Percentiles rank a stretch among this genome's conserved stretches.
phyloP scores from a whole-genome alignment of 2,797 vertebrate genomes.

The Chelon labrosus region DNA sequence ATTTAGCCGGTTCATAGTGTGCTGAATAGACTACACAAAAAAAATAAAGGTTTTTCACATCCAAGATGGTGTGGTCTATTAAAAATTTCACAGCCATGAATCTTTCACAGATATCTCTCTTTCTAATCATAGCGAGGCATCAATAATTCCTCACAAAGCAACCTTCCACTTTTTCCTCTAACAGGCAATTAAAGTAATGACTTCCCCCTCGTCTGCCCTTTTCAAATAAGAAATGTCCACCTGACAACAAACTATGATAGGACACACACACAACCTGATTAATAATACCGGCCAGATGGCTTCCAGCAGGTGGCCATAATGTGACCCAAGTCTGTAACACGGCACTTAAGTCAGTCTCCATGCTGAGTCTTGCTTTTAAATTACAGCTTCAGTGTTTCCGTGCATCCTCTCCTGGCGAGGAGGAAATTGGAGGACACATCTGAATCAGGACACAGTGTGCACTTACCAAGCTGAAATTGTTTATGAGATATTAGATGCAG shows the following conservation, averaged over 20 bases:
- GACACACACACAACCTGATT: constrained; percentile 57
- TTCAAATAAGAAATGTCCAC: constrained; percentile 45
- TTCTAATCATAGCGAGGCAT: constrained; percentile 66
- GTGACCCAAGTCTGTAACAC: constrained; percentile 48
- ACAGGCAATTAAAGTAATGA: constrained; percentile 66
- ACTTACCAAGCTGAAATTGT: constrained; percentile 27
- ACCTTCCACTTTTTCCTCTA: constrained; percentile 20
- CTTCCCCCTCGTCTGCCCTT: constrained; percentile 29
- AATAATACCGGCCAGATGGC: constrained; percentile 52
- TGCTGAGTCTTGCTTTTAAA: constrained; percentile 54
- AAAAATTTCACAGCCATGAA: constrained; percentile 20
- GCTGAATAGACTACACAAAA: neutral
- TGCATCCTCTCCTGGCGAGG: constrained; percentile 22
- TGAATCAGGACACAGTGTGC: constrained; percentile 4
- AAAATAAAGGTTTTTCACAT: neutral
- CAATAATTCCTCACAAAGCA: constrained; percentile 75
- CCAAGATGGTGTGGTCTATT: constrained; percentile 1
- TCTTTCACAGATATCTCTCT: constrained; percentile 41
- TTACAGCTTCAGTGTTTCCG: constrained; percentile 49
- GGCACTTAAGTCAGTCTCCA: constrained; percentile 38
- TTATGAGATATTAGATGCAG: constrained; percentile 11
- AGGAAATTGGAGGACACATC: constrained; percentile 31
- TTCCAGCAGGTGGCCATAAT: constrained; percentile 55
- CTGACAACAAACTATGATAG: constrained; percentile 21
- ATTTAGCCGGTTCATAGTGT: neutral